These are phyloP conservation scores for Resseliella maxima DNA, from an alignment of 2,888 invertebrate species.

Conservation along the genomic window DNA sequence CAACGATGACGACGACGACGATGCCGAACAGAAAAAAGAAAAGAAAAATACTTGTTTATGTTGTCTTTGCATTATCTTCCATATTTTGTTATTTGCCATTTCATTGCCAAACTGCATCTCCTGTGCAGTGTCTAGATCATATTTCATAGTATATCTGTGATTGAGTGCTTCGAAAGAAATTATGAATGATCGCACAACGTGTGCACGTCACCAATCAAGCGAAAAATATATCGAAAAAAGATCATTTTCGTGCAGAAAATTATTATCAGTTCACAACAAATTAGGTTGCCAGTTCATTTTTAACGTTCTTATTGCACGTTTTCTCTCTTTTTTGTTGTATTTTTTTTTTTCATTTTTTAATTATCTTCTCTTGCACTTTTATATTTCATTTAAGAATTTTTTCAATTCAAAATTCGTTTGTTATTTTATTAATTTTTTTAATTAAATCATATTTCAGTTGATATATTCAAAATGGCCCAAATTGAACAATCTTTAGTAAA, in stretches of 20 bases:
- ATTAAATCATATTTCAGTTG: too few species aligned
- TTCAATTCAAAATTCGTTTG: too few species aligned
- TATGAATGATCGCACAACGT: constrained; percentile 19
- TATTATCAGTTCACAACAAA: neutral
- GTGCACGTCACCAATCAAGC: neutral
- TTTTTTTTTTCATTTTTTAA: too few species aligned
- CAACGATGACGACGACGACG: neutral
- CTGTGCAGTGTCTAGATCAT: neutral
- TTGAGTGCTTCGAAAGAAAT: neutral
- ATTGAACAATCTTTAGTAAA: too few species aligned
- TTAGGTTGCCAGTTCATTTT: too few species aligned
- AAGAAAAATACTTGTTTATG: neutral
- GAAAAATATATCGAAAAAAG: neutral
- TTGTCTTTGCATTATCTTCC: neutral
- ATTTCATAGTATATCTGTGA: neutral
- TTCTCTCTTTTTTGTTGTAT: too few species aligned
- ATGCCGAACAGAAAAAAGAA: neutral
- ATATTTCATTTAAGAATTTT: too few species aligned
- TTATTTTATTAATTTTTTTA: too few species aligned
- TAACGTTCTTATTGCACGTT: too few species aligned
- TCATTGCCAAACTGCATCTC: neutral
- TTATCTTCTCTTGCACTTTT: too few species aligned
- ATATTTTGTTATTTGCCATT: neutral
- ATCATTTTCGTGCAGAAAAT: neutral
- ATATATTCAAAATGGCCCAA: too few species aligned